Percentiles rank a stretch among this genome's conserved stretches.
phyloP scores from a whole-genome alignment of 2,113 vertebrate species.

The Castor canadensis region DNA sequence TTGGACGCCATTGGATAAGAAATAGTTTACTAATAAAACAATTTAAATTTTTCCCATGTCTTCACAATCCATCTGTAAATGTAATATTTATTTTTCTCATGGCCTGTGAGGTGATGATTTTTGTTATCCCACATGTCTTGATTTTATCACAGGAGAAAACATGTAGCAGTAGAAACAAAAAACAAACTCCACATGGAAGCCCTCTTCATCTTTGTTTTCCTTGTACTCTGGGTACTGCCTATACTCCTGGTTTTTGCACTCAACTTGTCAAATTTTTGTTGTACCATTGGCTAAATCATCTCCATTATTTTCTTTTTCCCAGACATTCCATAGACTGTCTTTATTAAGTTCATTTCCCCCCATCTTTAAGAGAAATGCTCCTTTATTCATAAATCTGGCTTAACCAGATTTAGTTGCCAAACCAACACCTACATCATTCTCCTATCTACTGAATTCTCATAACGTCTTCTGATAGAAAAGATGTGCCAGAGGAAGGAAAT shows the following conservation, averaged over 20 bases:
- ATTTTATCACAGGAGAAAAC: neutral
- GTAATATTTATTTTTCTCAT: too few species aligned
- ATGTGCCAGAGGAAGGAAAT: rapidly evolving
- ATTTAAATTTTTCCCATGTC: neutral
- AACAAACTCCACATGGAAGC: neutral
- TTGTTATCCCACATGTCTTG: too few species aligned
- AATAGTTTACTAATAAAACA: too few species aligned
- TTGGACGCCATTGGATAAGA: neutral
- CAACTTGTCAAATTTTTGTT: neutral
- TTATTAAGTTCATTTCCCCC: too few species aligned
- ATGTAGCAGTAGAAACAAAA: neutral
- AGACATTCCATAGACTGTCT: rapidly evolving
- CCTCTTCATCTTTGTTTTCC: neutral
- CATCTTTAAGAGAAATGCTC: neutral
- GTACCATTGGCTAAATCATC: rapidly evolving
- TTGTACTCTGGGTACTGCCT: rapidly evolving
- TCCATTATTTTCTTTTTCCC: too few species aligned
- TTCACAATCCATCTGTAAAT: neutral
- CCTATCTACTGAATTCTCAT: rapidly evolving
- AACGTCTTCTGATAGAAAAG: neutral
- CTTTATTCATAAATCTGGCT: neutral
- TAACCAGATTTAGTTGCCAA: too few species aligned
- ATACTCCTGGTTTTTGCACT: too few species aligned
- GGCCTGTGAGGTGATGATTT: neutral
- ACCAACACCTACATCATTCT: neutral